phyloP scores from a whole-genome alignment of 2,797 vertebrate genomes.

The Smutsia temminckii region DNA sequence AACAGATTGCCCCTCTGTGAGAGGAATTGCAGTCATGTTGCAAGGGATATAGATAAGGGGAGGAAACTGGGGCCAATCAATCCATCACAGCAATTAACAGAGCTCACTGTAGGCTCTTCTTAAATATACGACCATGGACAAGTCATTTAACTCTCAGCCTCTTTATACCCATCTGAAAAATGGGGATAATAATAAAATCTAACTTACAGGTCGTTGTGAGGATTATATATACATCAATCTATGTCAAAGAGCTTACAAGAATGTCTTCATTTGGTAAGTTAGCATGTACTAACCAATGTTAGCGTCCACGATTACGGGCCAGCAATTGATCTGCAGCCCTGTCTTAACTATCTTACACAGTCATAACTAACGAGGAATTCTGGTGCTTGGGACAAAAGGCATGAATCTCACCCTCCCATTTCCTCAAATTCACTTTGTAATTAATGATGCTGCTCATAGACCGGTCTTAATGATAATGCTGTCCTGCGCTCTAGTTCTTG shows the following conservation, averaged over 20 bases:
- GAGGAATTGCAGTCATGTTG: neutral
- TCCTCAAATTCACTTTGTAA: neutral
- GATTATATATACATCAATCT: neutral
- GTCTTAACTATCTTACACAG: neutral
- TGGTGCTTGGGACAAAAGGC: neutral
- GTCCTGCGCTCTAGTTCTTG: neutral
- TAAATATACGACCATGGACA: accelerated
- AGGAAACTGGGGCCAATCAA: neutral
- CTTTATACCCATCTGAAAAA: neutral
- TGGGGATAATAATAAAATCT: neutral
- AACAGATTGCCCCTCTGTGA: neutral
- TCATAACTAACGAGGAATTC: neutral
- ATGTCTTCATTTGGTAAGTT: neutral
- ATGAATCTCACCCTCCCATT: neutral
- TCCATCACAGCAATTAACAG: neutral
- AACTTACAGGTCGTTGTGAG: neutral
- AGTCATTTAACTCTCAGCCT: neutral
- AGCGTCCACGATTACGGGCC: neutral
- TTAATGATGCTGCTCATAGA: neutral
- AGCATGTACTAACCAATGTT: neutral
- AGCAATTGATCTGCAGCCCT: neutral
- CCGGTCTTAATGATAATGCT: neutral
- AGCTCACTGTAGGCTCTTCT: neutral
- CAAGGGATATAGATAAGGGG: neutral
- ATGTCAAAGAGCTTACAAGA: neutral